A percentile compares a stretch with the other conserved stretches of the same genome.
These are phyloP conservation scores for Takifugu rubripes DNA, from an alignment of 2,797 vertebrate species.

Conservation along the genomic window DNA sequence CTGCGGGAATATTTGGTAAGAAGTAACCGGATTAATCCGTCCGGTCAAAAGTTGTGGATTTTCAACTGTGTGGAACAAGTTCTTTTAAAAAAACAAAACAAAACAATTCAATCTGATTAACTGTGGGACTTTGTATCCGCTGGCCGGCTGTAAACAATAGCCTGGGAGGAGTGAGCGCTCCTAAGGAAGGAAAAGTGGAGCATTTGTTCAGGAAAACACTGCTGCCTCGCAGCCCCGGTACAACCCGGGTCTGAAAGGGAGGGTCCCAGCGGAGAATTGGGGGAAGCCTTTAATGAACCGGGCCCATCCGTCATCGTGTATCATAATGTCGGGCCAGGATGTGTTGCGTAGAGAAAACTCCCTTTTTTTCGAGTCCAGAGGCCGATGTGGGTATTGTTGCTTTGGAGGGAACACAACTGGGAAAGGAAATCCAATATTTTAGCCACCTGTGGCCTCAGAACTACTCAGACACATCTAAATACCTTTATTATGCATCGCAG, in stretches of 20 bases:
- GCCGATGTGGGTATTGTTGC: conserved; percentile 30
- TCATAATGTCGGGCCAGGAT: conserved; percentile 40
- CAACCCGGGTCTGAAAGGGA: conserved; percentile 60
- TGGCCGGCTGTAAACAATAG: conserved; percentile 53
- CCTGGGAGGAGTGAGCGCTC: conserved; percentile 38
- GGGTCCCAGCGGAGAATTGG: conserved; percentile 61
- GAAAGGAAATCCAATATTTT: conserved; percentile 23
- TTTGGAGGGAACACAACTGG: conserved; percentile 54
- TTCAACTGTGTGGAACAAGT: conserved; percentile 28
- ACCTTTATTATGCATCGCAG: neutral
- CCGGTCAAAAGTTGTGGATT: conserved; percentile 39
- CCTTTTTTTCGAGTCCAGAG: conserved; percentile 7
- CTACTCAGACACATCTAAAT: conserved; percentile 7
- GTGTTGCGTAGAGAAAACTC: conserved; percentile 11
- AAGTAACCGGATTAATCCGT: conserved; percentile 34
- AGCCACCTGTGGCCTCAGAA: conserved; percentile 4
- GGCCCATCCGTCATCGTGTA: conserved; percentile 27
- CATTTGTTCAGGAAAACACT: conserved; percentile 60
- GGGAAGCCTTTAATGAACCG: conserved; percentile 59
- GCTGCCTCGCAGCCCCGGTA: conserved; percentile 18
- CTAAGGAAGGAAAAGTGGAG: conserved; percentile 66
- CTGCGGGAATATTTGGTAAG: neutral
- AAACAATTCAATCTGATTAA: conserved; percentile 55
- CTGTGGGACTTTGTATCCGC: conserved; percentile 50
- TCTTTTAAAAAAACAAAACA: no score